Evolutionary conservation across 2,888 invertebrate genomes (phyloP).

Genomic region (Antheraea yamamai): DNA sequence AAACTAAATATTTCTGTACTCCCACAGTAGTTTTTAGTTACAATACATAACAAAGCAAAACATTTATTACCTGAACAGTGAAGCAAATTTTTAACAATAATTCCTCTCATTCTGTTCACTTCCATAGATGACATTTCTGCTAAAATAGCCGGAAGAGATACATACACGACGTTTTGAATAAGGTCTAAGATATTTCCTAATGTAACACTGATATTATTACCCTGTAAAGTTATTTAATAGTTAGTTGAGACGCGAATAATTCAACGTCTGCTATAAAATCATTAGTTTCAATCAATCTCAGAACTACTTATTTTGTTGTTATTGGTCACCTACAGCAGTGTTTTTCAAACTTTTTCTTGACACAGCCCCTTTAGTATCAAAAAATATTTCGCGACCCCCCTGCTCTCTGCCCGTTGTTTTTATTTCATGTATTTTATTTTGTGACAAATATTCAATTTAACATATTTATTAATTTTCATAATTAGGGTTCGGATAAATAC

Average conservation of each 20-base stretch:
- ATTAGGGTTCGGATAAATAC: too few relatives aligned
- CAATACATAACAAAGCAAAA: not conserved
- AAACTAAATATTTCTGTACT: too few relatives aligned
- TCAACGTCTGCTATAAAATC: not conserved
- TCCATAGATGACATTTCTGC: conserved; percentile 7
- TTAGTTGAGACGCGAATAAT: not conserved
- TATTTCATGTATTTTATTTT: too few relatives aligned
- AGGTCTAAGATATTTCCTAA: not conserved
- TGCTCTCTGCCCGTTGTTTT: too few relatives aligned
- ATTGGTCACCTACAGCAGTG: too few relatives aligned
- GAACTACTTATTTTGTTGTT: not conserved
- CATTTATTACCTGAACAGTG: conserved; percentile 14
- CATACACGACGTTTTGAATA: not conserved
- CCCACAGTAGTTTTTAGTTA: too few relatives aligned
- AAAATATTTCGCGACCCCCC: too few relatives aligned
- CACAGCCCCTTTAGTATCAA: too few relatives aligned
- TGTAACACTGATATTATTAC: not conserved
- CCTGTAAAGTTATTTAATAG: not conserved
- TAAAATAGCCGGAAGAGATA: conserved; percentile 8
- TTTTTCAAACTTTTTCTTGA: too few relatives aligned
- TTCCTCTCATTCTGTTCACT: conserved; percentile 13
- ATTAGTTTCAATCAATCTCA: not conserved
- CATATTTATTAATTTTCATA: too few relatives aligned
- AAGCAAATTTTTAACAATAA: conserved; percentile 10
- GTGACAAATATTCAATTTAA: too few relatives aligned